These are phyloP conservation scores for Cyrtonyx montezumae DNA, from an alignment of 2,113 vertebrate species.

Conservation along the genomic window DNA sequence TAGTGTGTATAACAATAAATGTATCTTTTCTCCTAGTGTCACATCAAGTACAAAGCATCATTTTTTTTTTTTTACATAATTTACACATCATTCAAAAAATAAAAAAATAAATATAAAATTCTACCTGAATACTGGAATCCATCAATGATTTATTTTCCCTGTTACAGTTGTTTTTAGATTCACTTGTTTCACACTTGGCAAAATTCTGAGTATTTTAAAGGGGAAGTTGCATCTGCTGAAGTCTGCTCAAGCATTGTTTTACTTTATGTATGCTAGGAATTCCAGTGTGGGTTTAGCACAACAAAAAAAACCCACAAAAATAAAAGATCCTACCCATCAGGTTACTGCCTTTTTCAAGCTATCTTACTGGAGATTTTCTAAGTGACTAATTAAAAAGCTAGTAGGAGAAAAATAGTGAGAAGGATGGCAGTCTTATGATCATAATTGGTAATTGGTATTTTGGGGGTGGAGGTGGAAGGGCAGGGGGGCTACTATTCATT, in stretches of 20 bases:
- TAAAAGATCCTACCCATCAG: neutral
- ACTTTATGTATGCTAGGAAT: neutral
- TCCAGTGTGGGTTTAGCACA: neutral
- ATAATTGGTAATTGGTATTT: neutral
- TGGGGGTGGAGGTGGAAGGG: rapidly evolving
- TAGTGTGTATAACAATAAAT: neutral
- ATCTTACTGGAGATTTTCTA: neutral
- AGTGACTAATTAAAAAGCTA: neutral
- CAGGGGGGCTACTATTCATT: neutral
- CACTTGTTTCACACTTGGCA: neutral
- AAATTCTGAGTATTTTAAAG: conserved; percentile 5
- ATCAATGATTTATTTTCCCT: neutral
- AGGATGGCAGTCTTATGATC: neutral
- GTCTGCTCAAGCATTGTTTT: neutral
- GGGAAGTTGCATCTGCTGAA: neutral
- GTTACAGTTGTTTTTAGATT: neutral
- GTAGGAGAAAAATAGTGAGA: neutral
- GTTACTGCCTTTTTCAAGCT: neutral
- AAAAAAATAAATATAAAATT: neutral
- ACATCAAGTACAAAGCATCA: neutral
- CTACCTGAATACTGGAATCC: neutral
- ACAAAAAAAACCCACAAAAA: neutral
- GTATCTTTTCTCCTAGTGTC: neutral
- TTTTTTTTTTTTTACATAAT: neutral
- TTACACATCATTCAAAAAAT: neutral